A percentile compares a stretch with the other conserved stretches of the same genome.
phyloP scores from a whole-genome alignment of 2,113 vertebrate species.

The Myodes glareolus region DNA sequence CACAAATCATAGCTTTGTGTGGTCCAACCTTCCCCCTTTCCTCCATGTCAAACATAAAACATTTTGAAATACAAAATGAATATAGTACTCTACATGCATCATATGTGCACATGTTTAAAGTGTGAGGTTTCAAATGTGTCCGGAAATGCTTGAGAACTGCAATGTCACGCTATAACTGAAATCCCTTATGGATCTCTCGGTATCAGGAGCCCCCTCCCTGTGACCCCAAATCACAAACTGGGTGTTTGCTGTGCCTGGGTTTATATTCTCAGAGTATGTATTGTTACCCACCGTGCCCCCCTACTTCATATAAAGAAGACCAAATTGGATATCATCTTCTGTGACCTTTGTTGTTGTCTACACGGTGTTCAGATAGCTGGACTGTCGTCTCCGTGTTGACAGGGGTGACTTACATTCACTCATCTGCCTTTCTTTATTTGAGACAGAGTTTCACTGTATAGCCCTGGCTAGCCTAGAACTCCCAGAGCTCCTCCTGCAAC shows the following conservation, averaged over 20 bases:
- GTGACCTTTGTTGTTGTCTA: background rate
- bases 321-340: background rate
- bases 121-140: background rate
- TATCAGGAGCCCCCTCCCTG: background rate
- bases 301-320: background rate
- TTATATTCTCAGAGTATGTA: background rate
- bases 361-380: background rate
- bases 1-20: background rate
- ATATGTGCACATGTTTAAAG: background rate
- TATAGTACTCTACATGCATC: background rate
- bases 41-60: background rate
- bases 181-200: background rate
- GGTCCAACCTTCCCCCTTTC: background rate
- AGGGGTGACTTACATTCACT: background rate
- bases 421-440: background rate
- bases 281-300: background rate
- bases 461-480: background rate
- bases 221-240: background rate
- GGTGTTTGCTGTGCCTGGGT: background rate
- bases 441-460: background rate
- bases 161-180: background rate
- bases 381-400: background rate
- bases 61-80: constrained; percentile 1
- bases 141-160: background rate
- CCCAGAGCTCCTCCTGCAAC: background rate